Conservation (phyloP, 2,888 invertebrate species). For the Spialia ferax region DNA sequence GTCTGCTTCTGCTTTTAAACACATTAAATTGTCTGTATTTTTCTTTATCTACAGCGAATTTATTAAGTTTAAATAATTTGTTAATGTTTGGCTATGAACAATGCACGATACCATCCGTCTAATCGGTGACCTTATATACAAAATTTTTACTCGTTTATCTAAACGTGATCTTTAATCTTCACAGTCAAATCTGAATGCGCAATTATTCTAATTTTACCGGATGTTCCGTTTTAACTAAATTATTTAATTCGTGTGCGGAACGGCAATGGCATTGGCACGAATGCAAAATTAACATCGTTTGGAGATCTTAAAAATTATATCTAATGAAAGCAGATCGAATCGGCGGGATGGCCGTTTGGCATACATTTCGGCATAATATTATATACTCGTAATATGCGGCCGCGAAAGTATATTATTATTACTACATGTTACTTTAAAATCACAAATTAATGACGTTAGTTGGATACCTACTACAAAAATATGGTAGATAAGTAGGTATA, state of each 20-base stretch:
- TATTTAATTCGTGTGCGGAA: background rate
- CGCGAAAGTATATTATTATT: background rate
- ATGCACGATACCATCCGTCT: background rate
- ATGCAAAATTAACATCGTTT: background rate
- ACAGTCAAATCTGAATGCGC: background rate
- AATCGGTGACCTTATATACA: background rate
- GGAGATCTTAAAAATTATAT: background rate
- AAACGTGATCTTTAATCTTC: background rate
- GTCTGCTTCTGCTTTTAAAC: too few relatives aligned
- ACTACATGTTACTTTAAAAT: too few relatives aligned
- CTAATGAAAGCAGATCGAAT: constrained; percentile 2
- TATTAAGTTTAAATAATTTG: too few relatives aligned
- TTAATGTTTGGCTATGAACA: background rate
- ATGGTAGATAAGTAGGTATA: too few relatives aligned
- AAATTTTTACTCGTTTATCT: background rate
- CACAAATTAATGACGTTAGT: too few relatives aligned
- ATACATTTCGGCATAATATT: background rate
- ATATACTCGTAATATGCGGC: too few relatives aligned
- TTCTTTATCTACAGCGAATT: too few relatives aligned
- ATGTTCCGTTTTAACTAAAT: constrained; percentile 12
- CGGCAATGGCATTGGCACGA: constrained; percentile 4
- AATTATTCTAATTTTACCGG: constrained; percentile 13
- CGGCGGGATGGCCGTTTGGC: background rate
- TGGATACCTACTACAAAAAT: too few relatives aligned
- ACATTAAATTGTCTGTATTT: too few relatives aligned